Base-by-base conservation (phyloP, 2,113 vertebrate genomes). In the Halcyon senegalensis region DNA sequence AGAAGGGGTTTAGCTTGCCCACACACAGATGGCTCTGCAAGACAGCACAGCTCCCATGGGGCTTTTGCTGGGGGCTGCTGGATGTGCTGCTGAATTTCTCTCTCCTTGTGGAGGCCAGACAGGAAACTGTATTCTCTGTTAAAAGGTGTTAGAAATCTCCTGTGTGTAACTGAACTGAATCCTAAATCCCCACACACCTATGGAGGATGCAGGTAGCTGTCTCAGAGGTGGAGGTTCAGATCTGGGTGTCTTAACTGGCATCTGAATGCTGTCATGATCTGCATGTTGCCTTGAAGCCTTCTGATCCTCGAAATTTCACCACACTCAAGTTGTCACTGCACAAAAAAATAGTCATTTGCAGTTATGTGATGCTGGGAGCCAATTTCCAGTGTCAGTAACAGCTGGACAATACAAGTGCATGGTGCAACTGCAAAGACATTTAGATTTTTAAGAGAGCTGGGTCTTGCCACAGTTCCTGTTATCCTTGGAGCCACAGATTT, bases 11-110 rank as follows among this genome's bases (percentile, higher is more conserved):
- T 16, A 62, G 35, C 46, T 62, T 72, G 53, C 21, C 59, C 37
- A 30, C 1, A 0, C 1, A 1, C 5, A 74, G 11, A 33, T 48
- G 60, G 7, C 55, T 78, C 23, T 1, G 0, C 0, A 0, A 31
- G 53, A 43, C 33, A 68, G 12, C 30, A 27, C 7, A 28, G 28
- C 30, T 53, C 46, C 27, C 27, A n/a, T 0, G 1, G 24, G 33
- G 39, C 53, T 82, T 92, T 8, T 73, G 24, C 53, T 33, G 13
- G 64, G 25, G 44, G 10, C 56, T 69, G 30, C 16, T 86, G 19
- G 24, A 13, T 77, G 16, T 73, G 25, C 33, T 68, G 13, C 60
- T 75, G 74, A 13, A 56, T 33, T 19, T 76, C 12, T 2, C n/a
- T 48, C 19, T 67, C 16, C 41, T 73, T 2, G 0, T 51, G 59